Base-by-base conservation (phyloP, 2,113 vertebrate genomes). In the Pandion haliaetus region DNA sequence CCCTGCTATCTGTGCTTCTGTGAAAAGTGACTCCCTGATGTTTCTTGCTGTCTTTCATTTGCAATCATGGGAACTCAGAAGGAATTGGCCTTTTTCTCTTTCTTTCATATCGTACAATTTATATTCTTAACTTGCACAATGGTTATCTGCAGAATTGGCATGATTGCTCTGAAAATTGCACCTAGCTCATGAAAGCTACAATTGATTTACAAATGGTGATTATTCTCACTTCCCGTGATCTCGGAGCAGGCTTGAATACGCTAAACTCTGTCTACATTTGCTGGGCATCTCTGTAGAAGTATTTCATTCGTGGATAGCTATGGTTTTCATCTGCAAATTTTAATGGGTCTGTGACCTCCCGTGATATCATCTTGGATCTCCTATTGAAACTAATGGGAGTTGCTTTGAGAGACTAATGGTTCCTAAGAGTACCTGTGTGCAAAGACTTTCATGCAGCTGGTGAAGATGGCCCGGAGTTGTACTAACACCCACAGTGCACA, bases 11-110 rank as follows among this genome's bases (percentile, higher is more conserved):
- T 63, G 23, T 87, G 63, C 77, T 94, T 54, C 65, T 86, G 23
- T 91, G 52, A 61, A 83, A 88, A 94, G 50, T 16, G 21, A 74
- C 73, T 95, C 71, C 70, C 59, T 83, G 87, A 65, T 44, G 62
- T 85, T 92, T 88, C 79, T 94, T 70, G 67, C 73, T 76, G 47
- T 93, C 80, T 82, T 93, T 95, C 95, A 79, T 93, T 88, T 94
- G 65, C 77, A 90, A 10, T 62, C 38, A 49, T 38, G 52, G 73
- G 40, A 57, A 50, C 17, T 89, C 58, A 78, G 88, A 61, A 94
- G 83, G 83, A 95, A 96, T 55, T 45, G 73, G 29, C 34, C 34
- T 90, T 77, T 70, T 92, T 82, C 55, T 97, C 45, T 54, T 92
- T 90, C 88, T 89, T 84, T 92, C 88, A 47, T 92, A 74, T 47